Evolutionary conservation across 2,797 vertebrate species (phyloP).

Genomic region (Linurgus olivaceus): DNA sequence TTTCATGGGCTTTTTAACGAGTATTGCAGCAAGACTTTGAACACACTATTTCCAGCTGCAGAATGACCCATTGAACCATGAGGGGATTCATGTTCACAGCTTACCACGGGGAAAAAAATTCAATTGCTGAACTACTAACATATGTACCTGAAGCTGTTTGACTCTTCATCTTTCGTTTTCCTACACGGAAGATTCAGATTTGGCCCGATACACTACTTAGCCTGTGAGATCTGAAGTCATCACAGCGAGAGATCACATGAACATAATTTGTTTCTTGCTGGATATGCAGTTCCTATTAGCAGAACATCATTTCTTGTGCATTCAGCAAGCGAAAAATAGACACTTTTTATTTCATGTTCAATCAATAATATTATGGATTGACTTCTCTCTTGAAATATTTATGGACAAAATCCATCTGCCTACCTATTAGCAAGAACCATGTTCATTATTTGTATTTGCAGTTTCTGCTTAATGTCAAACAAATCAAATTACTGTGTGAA

Average conservation of each 20-base stretch:
- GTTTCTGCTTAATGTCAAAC: neutral
- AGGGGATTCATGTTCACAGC: neutral
- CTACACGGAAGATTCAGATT: neutral
- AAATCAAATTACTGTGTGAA: constrained; percentile 32
- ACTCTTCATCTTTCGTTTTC: neutral
- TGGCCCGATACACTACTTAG: neutral
- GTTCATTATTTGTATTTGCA: constrained; percentile 33
- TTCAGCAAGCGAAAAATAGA: neutral
- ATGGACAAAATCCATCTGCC: constrained; percentile 21
- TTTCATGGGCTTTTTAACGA: neutral
- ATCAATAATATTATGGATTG: constrained; percentile 19
- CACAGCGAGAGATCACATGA: neutral
- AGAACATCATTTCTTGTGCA: neutral
- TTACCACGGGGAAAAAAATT: neutral
- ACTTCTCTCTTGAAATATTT: constrained; percentile 47
- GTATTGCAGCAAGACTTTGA: neutral
- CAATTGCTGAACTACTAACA: neutral
- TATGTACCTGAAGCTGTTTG: neutral
- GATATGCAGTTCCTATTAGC: neutral
- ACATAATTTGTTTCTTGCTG: neutral
- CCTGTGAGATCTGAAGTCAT: neutral
- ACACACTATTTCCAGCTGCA: neutral
- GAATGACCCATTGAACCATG: neutral
- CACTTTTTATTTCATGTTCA: neutral
- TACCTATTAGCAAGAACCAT: neutral